These are phyloP conservation scores for rabbit (Oryctolagus cuniculus) DNA, from an alignment of 2,113 vertebrate genomes.

Conservation along the genomic window DNA sequence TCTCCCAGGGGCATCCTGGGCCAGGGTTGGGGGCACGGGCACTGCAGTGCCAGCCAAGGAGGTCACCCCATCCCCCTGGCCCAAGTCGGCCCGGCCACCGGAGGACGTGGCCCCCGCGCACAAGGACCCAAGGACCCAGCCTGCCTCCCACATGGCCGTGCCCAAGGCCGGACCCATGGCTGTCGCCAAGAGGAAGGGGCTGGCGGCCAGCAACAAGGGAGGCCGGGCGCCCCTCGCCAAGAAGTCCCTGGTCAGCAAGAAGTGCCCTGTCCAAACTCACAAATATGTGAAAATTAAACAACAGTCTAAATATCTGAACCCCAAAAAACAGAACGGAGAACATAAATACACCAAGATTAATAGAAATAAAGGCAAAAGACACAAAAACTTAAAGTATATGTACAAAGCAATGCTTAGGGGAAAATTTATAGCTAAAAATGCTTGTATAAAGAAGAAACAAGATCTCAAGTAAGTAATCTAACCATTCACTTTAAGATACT, in stretches of 20 bases:
- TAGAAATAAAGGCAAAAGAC: too few species aligned
- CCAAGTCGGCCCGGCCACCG: constrained; percentile 85
- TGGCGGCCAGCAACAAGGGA: constrained; percentile 55
- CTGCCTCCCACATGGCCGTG: accelerated
- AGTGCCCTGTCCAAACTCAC: background rate
- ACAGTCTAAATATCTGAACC: too few species aligned
- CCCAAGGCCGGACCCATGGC: constrained; percentile 51
- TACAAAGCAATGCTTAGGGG: too few species aligned
- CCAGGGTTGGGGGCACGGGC: constrained; percentile 76
- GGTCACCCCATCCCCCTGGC: constrained; percentile 81
- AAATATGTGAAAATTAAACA: too few species aligned
- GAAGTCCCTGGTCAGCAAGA: background rate
- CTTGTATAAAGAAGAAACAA: too few species aligned
- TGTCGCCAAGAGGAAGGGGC: constrained; percentile 82
- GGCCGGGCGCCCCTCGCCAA: constrained; percentile 50
- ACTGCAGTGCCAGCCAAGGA: constrained; percentile 77
- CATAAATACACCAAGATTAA: too few species aligned
- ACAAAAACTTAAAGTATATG: too few species aligned
- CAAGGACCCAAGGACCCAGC: constrained; percentile 76
- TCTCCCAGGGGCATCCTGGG: constrained; percentile 82
- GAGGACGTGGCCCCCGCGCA: constrained; percentile 79
- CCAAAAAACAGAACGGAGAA: too few species aligned
- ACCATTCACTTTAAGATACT: too few species aligned
- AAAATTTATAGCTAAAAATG: too few species aligned
- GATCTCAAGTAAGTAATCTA: too few species aligned